These are phyloP conservation scores for Drosophila leonis DNA, from an alignment of 2,888 invertebrate genomes.

Conservation along the genomic window DNA sequence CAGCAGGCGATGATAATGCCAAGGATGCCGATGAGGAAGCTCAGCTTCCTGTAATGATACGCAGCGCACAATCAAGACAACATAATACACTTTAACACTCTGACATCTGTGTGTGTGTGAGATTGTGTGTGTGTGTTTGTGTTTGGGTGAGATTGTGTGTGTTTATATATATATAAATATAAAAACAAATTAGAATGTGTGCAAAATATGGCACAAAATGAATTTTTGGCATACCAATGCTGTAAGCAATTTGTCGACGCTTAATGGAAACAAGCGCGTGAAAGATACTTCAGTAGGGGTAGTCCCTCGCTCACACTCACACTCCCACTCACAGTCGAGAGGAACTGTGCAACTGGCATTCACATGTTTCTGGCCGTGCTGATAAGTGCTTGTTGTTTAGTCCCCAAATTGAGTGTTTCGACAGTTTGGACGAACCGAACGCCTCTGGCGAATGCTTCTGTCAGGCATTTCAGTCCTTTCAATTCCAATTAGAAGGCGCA, in stretches of 20 bases:
- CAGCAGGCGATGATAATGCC: conserved; percentile 25
- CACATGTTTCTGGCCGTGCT: conserved; percentile 37
- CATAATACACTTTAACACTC: conserved; percentile 63
- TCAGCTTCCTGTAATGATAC: conserved; percentile 73
- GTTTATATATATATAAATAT: conserved; percentile 45
- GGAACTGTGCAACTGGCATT: conserved; percentile 17
- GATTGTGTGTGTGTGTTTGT: neutral
- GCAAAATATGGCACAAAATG: conserved; percentile 64
- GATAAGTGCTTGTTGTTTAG: conserved; percentile 50
- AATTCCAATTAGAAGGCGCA: conserved; percentile 54
- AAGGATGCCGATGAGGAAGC: conserved; percentile 29
- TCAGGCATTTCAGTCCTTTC: conserved; percentile 34
- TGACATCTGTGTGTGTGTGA: neutral
- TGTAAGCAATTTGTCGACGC: conserved; percentile 64
- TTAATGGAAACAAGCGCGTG: conserved; percentile 53
- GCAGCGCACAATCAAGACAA: conserved; percentile 71
- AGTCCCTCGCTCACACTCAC: neutral
- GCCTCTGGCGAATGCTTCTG: neutral
- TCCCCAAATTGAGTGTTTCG: conserved; percentile 54
- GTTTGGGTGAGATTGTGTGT: neutral
- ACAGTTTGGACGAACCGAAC: conserved; percentile 30
- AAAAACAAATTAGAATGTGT: conserved; percentile 78
- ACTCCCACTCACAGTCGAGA: neutral
- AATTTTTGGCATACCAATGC: conserved; percentile 40
- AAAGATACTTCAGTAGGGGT: conserved; percentile 7